Base-by-base conservation (phyloP, 1,140 invertebrate genomes). In the Drosophila eugracilis region DNA sequence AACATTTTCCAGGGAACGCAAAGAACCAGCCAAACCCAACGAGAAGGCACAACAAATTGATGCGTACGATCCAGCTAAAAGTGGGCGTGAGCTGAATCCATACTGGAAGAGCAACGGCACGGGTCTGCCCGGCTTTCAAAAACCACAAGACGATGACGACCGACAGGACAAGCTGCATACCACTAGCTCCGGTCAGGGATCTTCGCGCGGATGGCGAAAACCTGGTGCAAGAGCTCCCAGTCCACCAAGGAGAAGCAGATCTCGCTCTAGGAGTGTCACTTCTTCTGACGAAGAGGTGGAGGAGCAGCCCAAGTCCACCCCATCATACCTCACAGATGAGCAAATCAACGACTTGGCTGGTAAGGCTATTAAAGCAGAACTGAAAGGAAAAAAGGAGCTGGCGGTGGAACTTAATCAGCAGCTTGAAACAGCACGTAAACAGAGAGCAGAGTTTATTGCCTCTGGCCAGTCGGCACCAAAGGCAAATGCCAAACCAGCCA, bases 31-130 rank as follows among this genome's bases (percentile, higher is more conserved):
- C 39, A 92, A 92, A 63, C 78, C 69, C 34, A 91, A 90, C 28
- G 78, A 89, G 75, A 92, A 93, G 53, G 78, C 93, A 30, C 93
- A 94, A 75, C 91, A 93, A 67, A 93, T 93, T 48, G 93, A 94
- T 66, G 92, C 93, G 12, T 94, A 95, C 76, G 93, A 97, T 93
- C 95, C 95, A 34, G 94, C 95, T 2, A 95, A 95, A 67, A 95
- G 95, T 85, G 91, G 85, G 2, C 93, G 94, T 80, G 97, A 99
- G 93, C 92, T 98, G 42, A 99, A 99, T 94, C 97, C 97, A 1
- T 97, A 97, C 91, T 98, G 97, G 97, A 97, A 97, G 93, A 93
- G 96, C 92, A 96, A 96, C 57, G 97, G 97, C 9, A 94, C 93
- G 42, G 97, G 97, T 12, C 90, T 98, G 52, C 97, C 92, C 4